Base-by-base conservation (phyloP, 2,113 vertebrate genomes). In the Leptobrachium leishanense region DNA sequence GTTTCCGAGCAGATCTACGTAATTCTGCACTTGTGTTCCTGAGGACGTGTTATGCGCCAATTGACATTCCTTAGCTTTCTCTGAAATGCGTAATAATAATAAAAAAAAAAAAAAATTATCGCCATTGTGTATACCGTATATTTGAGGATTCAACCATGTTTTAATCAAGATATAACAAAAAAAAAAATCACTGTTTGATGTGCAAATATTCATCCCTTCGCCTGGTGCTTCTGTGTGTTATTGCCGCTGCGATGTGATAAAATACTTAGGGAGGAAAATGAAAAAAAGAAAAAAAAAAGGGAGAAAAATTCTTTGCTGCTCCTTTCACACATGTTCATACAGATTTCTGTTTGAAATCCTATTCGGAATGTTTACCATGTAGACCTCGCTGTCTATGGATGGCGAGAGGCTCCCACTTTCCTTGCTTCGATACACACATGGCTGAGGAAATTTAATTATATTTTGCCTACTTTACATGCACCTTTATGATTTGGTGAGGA, bases 341-440 rank as follows among this genome's bases (percentile, higher is more conserved):
- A 64, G 40, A 20, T 77, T 77, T 20, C 67, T 62, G 31, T 70
- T 6, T 44, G 57, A 70, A 78, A 71, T 63, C 40, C 55, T 71
- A 13, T 62, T 11, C 71, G 46, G 44, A 41, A 67, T 63, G 67
- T 54, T 77, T 77, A 67, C 75, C 42, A 40, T 69, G 71, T 67
- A 31, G 20, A 31, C 20, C 53, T 68, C 50, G 63, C 57, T 78
- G 59, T 59, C 68, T 78, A 46, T 71, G 68, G 68, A 78, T 64
- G 13, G 76, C 68, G 72, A 78, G 76, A 53, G 76, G 76, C 68
- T 72, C 72, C 71, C 71, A 65, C 76, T 65, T 72, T 78, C 57
- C 65, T 78, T 78, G 76, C 76, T 72, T 78, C 55, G 72, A 72
- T 78, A 78, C 68, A 78, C 76, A 78, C 76, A 78, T 72, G 76